These are phyloP conservation scores for Nycteola revayana DNA, from an alignment of 2,888 invertebrate genomes.

Conservation along the genomic window DNA sequence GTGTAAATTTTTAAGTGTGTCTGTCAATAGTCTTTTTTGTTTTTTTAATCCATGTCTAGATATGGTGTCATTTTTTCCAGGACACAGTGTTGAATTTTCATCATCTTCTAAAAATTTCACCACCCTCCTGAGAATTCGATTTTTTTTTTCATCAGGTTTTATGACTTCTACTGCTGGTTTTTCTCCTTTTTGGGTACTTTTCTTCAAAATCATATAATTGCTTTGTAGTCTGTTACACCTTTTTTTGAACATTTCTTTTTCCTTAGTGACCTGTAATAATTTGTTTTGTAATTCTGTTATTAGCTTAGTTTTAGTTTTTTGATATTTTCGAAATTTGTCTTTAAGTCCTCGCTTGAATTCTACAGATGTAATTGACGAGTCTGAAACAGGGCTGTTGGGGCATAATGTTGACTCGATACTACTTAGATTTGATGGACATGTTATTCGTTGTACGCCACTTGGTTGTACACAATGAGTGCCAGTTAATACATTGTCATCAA, in stretches of 20 bases:
- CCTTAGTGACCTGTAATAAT: conserved; percentile 7
- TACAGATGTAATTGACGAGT: conserved; percentile 5
- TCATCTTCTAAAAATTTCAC: conserved; percentile 13
- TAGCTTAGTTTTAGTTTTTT: conserved; percentile 3
- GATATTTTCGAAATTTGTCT: conserved; percentile 5
- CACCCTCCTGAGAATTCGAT: conserved; percentile 2
- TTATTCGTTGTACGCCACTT: conserved; percentile 4
- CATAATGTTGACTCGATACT: conserved; percentile 5
- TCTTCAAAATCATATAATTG: conserved; percentile 3
- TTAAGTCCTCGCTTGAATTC: conserved; percentile 4
- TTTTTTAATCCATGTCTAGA: conserved; percentile 14
- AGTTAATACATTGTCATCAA: conserved; percentile 3
- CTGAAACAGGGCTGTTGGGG: conserved; percentile 7
- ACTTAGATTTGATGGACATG: conserved; percentile 5
- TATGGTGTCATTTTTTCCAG: conserved; percentile 9
- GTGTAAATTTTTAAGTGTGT: conserved; percentile 7
- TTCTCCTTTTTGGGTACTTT: conserved; percentile 2
- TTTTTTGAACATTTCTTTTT: conserved; percentile 8
- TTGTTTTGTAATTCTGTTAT: conserved; percentile 7
- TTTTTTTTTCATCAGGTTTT: conserved; percentile 5
- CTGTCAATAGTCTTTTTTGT: conserved; percentile 12
- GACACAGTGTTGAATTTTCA: conserved; percentile 11
- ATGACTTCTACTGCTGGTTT: conserved; percentile 1
- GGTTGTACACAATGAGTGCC: conserved; percentile 2
- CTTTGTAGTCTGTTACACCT: conserved; percentile 4